Evolutionary conservation across 2,888 invertebrate genomes (phyloP).

Genomic region (Drosophila meridiana): DNA sequence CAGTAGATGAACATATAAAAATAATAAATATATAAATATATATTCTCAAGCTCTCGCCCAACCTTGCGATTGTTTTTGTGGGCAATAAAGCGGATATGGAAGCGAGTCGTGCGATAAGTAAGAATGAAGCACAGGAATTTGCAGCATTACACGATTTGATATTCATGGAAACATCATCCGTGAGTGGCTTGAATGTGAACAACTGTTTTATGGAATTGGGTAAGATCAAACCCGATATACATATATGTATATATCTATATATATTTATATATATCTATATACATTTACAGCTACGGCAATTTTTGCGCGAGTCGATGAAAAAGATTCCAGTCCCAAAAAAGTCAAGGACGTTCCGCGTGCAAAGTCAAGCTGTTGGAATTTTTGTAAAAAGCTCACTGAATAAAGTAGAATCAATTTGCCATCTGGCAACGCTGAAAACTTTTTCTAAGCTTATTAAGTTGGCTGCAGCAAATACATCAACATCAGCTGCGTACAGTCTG

Average conservation of each 20-base stretch:
- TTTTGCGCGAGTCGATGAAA: not conserved
- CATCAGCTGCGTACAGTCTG: not conserved
- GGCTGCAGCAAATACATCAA: not conserved
- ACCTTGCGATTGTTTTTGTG: conserved; percentile 36
- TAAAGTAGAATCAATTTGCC: not conserved
- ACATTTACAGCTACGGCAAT: conserved; percentile 25
- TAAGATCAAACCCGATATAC: conserved; percentile 2
- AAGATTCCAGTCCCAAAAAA: not conserved
- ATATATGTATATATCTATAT: not conserved
- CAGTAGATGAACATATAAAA: not conserved
- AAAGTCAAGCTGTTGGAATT: not conserved
- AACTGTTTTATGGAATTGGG: conserved; percentile 37
- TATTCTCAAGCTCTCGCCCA: not conserved
- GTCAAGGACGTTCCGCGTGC: not conserved
- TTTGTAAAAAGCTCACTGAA: not conserved
- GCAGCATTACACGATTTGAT: conserved; percentile 22
- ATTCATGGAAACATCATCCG: conserved; percentile 43
- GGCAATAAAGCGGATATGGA: conserved; percentile 45
- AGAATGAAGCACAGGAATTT: conserved; percentile 33
- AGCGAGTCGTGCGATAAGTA: conserved; percentile 14
- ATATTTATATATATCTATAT: not conserved
- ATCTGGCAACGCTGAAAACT: not conserved
- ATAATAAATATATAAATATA: not conserved
- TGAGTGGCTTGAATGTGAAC: conserved; percentile 8
- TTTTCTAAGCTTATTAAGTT: not conserved